Base-by-base conservation (phyloP, 2,113 vertebrate genomes). In the Oryzias woworae region DNA sequence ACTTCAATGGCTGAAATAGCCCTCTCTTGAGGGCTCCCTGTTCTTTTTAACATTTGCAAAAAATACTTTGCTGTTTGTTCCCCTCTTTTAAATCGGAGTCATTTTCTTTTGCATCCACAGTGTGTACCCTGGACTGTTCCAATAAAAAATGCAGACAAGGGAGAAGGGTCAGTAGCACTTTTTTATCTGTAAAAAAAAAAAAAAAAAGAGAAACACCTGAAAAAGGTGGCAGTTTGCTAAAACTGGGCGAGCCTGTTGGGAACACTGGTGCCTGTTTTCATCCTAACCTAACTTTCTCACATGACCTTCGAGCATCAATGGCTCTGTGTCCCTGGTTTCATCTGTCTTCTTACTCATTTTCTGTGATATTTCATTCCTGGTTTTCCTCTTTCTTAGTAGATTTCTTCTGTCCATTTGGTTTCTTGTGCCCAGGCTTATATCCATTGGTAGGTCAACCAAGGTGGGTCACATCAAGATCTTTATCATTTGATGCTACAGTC, bases 161-260 rank as follows among this genome's bases (percentile, higher is more conserved):
- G 26, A 28, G 26, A 4, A 59, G 59, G 65, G 71, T 55, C 53
- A 73, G 53, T 75, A 77, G 47, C 70, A 61, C 59, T 74, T 56
- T 86, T 84, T 84, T 74, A 12, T 10, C 3, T 36, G 36, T 28
- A 6, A 6, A 5, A 28, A 28, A 28, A 28, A 28, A 26, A 7
- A 36, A 36, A 36, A 8, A 36, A 36, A 36, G 26, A 6, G 26
- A 75, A 70, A 64, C 18, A 86, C 84, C 81, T 88, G 81, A 16
- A 69, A 82, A 73, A 79, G 74, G 81, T 71, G 77, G 73, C 71
- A 77, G 64, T 72, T 69, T 14, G 26, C 62, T 77, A 77, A 87
- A 88, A 77, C 62, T 57, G 71, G 68, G 64, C 59, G 49, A 68
- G 57, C 72, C 81, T 81, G 79, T 69, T 81, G 82, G 78, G 76